These are phyloP conservation scores for Galago senegalensis DNA, from an alignment of 2,797 vertebrate genomes.

Conservation along the genomic window DNA sequence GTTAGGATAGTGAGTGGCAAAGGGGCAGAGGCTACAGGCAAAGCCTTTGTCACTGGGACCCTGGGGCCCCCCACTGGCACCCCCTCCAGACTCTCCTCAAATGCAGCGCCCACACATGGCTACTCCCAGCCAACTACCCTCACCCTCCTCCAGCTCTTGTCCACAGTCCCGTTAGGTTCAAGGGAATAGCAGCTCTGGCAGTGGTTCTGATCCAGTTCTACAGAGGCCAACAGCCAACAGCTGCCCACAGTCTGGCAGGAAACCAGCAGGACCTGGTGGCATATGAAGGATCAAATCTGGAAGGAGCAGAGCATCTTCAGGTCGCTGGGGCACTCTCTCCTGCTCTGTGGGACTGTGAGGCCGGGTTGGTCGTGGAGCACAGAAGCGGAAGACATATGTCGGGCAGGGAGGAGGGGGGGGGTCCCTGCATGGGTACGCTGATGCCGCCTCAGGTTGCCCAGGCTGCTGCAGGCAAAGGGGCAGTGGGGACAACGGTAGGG, in stretches of 20 bases:
- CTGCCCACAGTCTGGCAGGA: conserved; percentile 91
- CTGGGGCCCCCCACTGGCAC: conserved; percentile 90
- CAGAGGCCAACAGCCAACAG: conserved; percentile 83
- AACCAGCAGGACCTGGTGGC: conserved; percentile 89
- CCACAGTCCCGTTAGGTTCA: conserved; percentile 95
- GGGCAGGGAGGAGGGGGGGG: conserved; percentile 91
- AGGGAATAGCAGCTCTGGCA: conserved; percentile 96
- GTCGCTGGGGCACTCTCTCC: conserved; percentile 77
- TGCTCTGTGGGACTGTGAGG: conserved; percentile 83
- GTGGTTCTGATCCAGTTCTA: conserved; percentile 90
- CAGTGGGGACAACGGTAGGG: conserved; percentile 95
- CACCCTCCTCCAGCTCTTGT: conserved; percentile 94
- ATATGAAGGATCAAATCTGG: conserved; percentile 91
- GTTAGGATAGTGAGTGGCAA: conserved; percentile 96
- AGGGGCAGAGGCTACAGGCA: conserved; percentile 94
- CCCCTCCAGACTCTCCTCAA: conserved; percentile 89
- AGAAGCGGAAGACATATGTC: conserved; percentile 91
- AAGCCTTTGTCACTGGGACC: conserved; percentile 92
- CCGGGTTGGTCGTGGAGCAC: conserved; percentile 82
- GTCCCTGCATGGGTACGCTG: conserved; percentile 94
- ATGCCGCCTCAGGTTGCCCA: conserved; percentile 97
- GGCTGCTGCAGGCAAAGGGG: conserved; percentile 97
- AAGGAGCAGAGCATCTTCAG: conserved; percentile 85
- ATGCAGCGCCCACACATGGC: conserved; percentile 93
- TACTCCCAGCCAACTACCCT: conserved; percentile 92